Conservation (phyloP, 30 jellyfish, hydroid and myxozoan genomes). For the Sanderia malayensis region DNA sequence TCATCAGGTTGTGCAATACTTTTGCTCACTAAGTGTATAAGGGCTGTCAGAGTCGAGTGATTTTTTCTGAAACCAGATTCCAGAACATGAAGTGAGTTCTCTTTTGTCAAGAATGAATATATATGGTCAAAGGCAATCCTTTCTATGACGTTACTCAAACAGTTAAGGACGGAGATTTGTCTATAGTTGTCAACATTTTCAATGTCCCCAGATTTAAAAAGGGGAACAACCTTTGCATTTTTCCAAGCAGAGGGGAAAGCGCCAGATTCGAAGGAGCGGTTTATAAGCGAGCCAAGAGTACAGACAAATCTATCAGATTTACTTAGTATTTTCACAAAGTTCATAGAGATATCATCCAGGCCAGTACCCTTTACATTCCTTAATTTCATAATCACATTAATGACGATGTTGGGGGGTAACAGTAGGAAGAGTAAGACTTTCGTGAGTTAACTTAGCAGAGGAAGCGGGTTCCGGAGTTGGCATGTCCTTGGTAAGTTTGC, state of each 20-base stretch:
- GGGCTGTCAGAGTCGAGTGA: slow-evolving; percentile 34
- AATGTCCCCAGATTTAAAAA: slow-evolving; percentile 11
- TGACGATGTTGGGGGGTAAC: slow-evolving; percentile 1
- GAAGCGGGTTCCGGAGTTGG: slow-evolving; percentile 1
- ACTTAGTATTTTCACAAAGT: slow-evolving; percentile 8
- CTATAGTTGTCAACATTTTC: slow-evolving; percentile 6
- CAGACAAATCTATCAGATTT: slow-evolving; percentile 5
- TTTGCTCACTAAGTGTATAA: slow-evolving; percentile 5
- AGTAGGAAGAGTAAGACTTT: not conserved
- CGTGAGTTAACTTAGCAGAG: slow-evolving; percentile 1
- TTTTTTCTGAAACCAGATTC: slow-evolving; percentile 18
- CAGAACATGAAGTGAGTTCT: slow-evolving; percentile 4
- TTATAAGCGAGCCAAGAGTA: not conserved
- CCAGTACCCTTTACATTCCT: slow-evolving; percentile 22
- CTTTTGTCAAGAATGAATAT: slow-evolving; percentile 18
- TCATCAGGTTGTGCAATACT: too few species aligned
- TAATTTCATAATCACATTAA: slow-evolving; percentile 2
- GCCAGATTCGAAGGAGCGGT: slow-evolving; percentile 27
- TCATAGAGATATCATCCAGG: slow-evolving; percentile 25
- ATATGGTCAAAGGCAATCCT: slow-evolving; percentile 27
- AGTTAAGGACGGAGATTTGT: slow-evolving; percentile 36
- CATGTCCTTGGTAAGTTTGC: not conserved
- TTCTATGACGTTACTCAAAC: slow-evolving; percentile 24
- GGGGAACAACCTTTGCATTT: slow-evolving; percentile 29
- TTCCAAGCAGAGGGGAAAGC: slow-evolving; percentile 29